These are phyloP conservation scores for Drosophila niveifrons DNA, from an alignment of 2,888 invertebrate species.

Conservation along the genomic window DNA sequence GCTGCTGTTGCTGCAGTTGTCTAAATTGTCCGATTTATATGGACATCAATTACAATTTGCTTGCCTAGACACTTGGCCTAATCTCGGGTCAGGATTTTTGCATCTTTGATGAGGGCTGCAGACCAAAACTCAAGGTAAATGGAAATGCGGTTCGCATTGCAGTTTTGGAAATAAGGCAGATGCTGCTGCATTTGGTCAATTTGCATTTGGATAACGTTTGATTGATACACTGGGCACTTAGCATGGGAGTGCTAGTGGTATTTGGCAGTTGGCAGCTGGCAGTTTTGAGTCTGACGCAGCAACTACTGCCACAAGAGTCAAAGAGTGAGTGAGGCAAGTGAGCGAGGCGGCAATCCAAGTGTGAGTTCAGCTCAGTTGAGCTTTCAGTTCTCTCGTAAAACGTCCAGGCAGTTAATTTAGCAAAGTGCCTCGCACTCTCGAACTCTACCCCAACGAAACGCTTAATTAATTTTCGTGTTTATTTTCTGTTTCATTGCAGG, in stretches of 20 bases:
- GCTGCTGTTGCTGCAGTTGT: neutral
- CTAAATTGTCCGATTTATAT: neutral
- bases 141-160: constrained; percentile 68
- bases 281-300: constrained; percentile 47
- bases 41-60: constrained; percentile 66
- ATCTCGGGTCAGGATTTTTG: constrained; percentile 51
- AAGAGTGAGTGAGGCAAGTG: constrained; percentile 24
- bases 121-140: constrained; percentile 59
- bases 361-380: constrained; percentile 22
- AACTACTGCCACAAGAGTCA: constrained; percentile 39
- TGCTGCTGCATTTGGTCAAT: constrained; percentile 66
- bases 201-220: constrained; percentile 76
- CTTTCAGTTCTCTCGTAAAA: constrained; percentile 21
- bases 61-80: constrained; percentile 34
- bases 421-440: constrained; percentile 62
- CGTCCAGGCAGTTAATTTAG: constrained; percentile 60
- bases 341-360: constrained; percentile 24
- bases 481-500: constrained; percentile 73
- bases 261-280: constrained; percentile 31
- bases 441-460: constrained; percentile 14
- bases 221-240: constrained; percentile 61
- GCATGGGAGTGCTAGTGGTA: constrained; percentile 20
- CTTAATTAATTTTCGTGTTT: constrained; percentile 59
- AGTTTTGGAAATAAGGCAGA: constrained; percentile 47
- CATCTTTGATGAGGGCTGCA: constrained; percentile 65